Percentiles rank a stretch among this genome's conserved stretches.
Conservation (phyloP, 2,113 vertebrate genomes). For the Siphamia tubifer region DNA sequence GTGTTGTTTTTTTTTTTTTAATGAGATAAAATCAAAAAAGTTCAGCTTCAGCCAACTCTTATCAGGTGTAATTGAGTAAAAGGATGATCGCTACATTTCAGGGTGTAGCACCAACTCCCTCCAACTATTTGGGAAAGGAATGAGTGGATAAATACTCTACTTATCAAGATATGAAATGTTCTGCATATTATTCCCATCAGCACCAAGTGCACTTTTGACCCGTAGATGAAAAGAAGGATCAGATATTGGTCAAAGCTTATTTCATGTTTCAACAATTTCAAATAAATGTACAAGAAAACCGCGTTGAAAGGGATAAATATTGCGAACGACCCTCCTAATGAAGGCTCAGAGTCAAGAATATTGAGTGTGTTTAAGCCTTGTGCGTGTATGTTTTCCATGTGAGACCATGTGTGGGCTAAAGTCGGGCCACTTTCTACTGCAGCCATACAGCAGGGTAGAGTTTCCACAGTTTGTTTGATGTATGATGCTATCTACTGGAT, state of each 20-base stretch:
- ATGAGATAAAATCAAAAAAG: slow-evolving; percentile 13
- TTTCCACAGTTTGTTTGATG: slow-evolving; percentile 69
- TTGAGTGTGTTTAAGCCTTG: slow-evolving; percentile 28
- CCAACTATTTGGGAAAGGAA: slow-evolving; percentile 21
- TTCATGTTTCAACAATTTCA: too few species aligned
- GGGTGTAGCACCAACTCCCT: slow-evolving; percentile 27
- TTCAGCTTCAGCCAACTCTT: slow-evolving; percentile 2
- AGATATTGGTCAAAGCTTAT: neutral
- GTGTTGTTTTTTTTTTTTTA: neutral
- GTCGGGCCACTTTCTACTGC: slow-evolving; percentile 24
- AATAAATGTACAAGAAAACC: neutral
- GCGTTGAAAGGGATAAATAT: neutral
- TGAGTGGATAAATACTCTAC: slow-evolving; percentile 10
- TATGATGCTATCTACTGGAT: slow-evolving; percentile 68
- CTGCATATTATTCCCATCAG: slow-evolving; percentile 4
- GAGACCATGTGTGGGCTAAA: slow-evolving; percentile 40
- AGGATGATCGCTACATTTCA: neutral
- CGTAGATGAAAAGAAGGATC: slow-evolving; percentile 6
- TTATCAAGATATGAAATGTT: slow-evolving; percentile 6
- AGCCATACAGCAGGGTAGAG: slow-evolving; percentile 20
- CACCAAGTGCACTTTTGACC: slow-evolving; percentile 29
- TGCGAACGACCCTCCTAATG: neutral
- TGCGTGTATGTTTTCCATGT: slow-evolving; percentile 31
- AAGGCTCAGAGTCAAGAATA: neutral
- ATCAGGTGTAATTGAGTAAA: slow-evolving; percentile 39